Base-by-base conservation (phyloP, 2,888 invertebrate species). In the Tridacna gigas region DNA sequence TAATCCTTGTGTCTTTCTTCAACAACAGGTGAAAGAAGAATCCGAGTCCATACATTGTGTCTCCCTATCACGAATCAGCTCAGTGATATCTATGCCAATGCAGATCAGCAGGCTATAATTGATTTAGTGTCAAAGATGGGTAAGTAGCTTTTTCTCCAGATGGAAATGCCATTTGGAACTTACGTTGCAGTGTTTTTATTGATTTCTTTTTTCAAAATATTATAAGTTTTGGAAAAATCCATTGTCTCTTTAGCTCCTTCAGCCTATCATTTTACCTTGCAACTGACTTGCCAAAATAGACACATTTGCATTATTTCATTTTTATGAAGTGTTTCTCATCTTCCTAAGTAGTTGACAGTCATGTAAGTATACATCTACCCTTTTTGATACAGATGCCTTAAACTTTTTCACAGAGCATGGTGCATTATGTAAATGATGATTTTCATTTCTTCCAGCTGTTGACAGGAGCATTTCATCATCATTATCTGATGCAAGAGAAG, bases 91-190 rank as follows among this genome's bases (percentile, higher is more conserved):
- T 96, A 99, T 91, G 97, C 97, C 97, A 91, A 93, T 18, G 99
- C 99, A 0, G 99, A 99, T 95, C 97, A 98, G 93, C 97, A 98
- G 94, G 98, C 98, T 88, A 98, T 99, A 89, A 96, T 98, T 77
- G 98, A 98, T 77, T 95, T 99, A 86, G 96, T 99, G 47, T 96
- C 98, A 37, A 99, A 99, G 96, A 99, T 99, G 99, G 99, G 97
- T 97, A 91, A 95, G 96, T 90, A 26, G 37, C 37, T 37, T 7
- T 37, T 2, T 37, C 7, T 37, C n/a, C 37, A 37, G 2, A 7
- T 7, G 37, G 37, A 37, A 7, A 37, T 7, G 2, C 7, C 37
- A 4, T 37, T 37, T 37, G 37, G 37, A n/a, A 4, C 37, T 37
- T 37, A 7, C 7, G 2, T 37, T 37, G 37, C 37, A 37, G 37